phyloP scores from a whole-genome alignment of 2,797 vertebrate genomes.

The Takifugu ocellatus region DNA sequence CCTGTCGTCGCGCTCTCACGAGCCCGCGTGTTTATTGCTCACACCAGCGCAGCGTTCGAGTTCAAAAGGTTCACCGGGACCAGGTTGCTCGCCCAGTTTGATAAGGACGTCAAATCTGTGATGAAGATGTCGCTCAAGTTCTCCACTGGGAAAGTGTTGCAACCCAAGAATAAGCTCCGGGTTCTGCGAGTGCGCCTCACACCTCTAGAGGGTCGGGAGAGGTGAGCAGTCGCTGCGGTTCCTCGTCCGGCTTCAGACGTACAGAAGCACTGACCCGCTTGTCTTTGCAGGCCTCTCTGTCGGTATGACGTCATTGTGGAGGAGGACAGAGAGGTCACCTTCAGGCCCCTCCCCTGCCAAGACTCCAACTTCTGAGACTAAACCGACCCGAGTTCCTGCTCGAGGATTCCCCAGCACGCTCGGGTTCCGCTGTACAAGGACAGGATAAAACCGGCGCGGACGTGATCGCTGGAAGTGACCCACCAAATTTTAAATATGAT shows the following conservation, averaged over 20 bases:
- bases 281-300: slow-evolving; percentile 66
- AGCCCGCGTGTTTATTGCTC: neutral
- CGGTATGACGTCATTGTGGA: slow-evolving; percentile 73
- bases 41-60: slow-evolving; percentile 52
- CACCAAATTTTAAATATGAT: neutral
- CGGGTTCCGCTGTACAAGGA: neutral
- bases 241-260: neutral
- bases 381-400: neutral
- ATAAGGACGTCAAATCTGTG: slow-evolving; percentile 54
- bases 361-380: slow-evolving; percentile 67
- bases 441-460: neutral
- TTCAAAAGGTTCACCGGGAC: slow-evolving; percentile 63
- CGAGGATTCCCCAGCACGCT: neutral
- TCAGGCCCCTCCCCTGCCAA: slow-evolving; percentile 72
- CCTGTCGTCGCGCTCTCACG: neutral
- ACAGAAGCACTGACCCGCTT: neutral
- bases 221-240: slow-evolving; percentile 26
- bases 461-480: slow-evolving; percentile 4
- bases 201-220: slow-evolving; percentile 47
- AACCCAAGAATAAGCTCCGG: slow-evolving; percentile 67
- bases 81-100: slow-evolving; percentile 67
- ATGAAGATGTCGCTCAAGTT: slow-evolving; percentile 65
- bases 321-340: slow-evolving; percentile 59
- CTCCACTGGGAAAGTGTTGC: slow-evolving; percentile 44
- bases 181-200: slow-evolving; percentile 69